Evolutionary conservation across 2,888 invertebrate species (phyloP), one percentile per base, ranked within the genome.

Genomic region (Scaptodrosophila latifasciaeformis): DNA sequence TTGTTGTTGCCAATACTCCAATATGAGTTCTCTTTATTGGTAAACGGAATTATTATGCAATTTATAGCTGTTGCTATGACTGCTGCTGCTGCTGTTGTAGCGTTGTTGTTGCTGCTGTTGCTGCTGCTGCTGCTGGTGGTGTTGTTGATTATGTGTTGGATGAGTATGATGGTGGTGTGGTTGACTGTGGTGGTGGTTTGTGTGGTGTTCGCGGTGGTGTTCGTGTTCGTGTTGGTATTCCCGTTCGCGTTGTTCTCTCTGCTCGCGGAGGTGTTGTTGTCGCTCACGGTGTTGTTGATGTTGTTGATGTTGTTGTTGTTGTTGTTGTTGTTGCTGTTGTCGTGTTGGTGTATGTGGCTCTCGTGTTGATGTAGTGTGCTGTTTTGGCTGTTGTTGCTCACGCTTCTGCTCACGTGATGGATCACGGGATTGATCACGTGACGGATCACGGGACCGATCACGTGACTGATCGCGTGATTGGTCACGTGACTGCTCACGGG

Each of bases 11-110:
- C 45, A 19, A 29, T 49, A 30, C 24, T 45, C 40, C 49, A 37
- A 18, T 37, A 10, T 17, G 37, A 37, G 1, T 60, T 45, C 43
- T 51, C 43, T 53, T 80, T 59, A 83, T 65, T 84, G 84, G 83
- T 83, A 83, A 84, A 84, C 85, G 82, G 83, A 83, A 82, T 83
- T 83, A 82, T 83, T 76, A 83, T 84, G 81, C 62, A 64, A 62
- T 70, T 82, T 83, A 65, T 77, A 82, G 83, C 67, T 83, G 67
- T 75, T 81, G 81, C 37, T 59, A 46, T 17, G 59, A 56, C 62
- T 61, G 56, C 35, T 56, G 59, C 34, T 61, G 47, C 75, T 72
- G 63, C 57, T 63, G 70, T 60, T 72, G 75, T 78, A 78, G 76
- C 76, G 76, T 12, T 66, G 74, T 50, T 68, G 67, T 30, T 71